These are phyloP conservation scores for Tupaia chinensis DNA, from an alignment of 2,113 vertebrate genomes.

Conservation along the genomic window DNA sequence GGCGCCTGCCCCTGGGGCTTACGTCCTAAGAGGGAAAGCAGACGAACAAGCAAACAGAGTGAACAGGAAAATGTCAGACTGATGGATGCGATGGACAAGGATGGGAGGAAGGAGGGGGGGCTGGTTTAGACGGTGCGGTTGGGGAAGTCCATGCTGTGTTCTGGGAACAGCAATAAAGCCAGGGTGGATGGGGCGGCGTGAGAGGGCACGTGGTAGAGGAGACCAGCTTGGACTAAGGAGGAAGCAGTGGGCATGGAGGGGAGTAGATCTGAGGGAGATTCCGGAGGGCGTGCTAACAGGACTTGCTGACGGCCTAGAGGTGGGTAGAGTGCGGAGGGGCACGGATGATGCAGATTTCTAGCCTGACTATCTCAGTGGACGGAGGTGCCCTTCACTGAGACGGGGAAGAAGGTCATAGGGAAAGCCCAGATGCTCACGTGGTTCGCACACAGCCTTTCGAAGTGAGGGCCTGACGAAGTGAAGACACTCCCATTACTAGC, in stretches of 20 bases:
- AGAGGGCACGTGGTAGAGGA: fast-evolving
- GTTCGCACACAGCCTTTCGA: neutral
- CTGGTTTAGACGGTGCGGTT: neutral
- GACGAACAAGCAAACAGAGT: neutral
- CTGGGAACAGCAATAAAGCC: neutral
- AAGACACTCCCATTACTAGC: neutral
- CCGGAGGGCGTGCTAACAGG: neutral
- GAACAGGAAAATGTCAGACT: neutral
- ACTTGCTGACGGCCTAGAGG: neutral
- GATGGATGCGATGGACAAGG: neutral
- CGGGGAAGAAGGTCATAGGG: neutral
- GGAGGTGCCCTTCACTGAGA: neutral
- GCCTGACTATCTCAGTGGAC: neutral
- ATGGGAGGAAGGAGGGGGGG: neutral
- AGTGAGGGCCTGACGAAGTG: neutral
- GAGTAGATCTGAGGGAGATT: neutral
- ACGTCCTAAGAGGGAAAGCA: neutral
- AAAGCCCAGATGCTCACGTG: neutral
- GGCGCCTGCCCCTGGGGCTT: neutral
- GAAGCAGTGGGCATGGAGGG: neutral
- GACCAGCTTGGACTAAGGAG: neutral
- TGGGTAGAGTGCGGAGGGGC: fast-evolving
- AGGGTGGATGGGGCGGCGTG: neutral
- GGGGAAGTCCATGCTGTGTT: neutral
- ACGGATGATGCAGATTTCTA: neutral